Percentiles rank a stretch among this genome's conserved stretches.
These are phyloP conservation scores for Phalera bucephala DNA, from an alignment of 2,888 invertebrate genomes.

Conservation along the genomic window DNA sequence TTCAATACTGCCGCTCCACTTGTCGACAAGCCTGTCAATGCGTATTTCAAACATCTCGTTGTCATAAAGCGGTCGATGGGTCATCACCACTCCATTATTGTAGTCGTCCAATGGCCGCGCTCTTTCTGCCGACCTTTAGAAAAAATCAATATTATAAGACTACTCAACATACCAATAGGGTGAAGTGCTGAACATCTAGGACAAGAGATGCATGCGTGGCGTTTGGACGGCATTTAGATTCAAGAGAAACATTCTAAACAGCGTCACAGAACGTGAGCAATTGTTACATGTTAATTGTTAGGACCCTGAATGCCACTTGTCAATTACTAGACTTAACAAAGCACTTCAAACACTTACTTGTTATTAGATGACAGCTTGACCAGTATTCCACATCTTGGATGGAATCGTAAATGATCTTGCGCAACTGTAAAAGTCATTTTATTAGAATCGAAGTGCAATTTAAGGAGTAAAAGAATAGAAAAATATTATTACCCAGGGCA, in stretches of 20 bases:
- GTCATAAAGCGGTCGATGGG: slow-evolving; percentile 92
- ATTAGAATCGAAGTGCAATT: too few species aligned
- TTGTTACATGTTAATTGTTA: too few species aligned
- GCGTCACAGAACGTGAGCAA: too few species aligned
- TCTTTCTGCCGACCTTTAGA: slow-evolving; percentile 90
- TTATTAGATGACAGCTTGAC: slow-evolving; percentile 92
- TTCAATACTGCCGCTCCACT: slow-evolving; percentile 97
- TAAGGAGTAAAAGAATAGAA: too few species aligned
- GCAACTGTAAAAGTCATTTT: slow-evolving; percentile 42
- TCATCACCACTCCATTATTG: slow-evolving; percentile 98
- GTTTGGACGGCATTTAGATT: too few species aligned
- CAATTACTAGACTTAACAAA: too few species aligned
- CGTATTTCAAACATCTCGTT: slow-evolving; percentile 97
- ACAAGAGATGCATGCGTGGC: too few species aligned
- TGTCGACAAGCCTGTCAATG: slow-evolving; percentile 95
- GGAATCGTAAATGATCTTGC: slow-evolving; percentile 90
- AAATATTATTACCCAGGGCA: slow-evolving; percentile 42
- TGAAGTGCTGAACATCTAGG: too few species aligned
- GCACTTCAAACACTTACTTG: slow-evolving; percentile 66
- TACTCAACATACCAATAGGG: too few species aligned
- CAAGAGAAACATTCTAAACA: too few species aligned
- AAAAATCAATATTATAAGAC: too few species aligned
- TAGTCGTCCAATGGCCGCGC: slow-evolving; percentile 95
- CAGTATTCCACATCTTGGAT: slow-evolving; percentile 93
- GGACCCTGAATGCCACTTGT: too few species aligned